Percentiles rank a stretch among this genome's conserved stretches.
These are phyloP conservation scores for Ametastegia equiseti DNA, from an alignment of 2,888 invertebrate genomes.

Conservation along the genomic window DNA sequence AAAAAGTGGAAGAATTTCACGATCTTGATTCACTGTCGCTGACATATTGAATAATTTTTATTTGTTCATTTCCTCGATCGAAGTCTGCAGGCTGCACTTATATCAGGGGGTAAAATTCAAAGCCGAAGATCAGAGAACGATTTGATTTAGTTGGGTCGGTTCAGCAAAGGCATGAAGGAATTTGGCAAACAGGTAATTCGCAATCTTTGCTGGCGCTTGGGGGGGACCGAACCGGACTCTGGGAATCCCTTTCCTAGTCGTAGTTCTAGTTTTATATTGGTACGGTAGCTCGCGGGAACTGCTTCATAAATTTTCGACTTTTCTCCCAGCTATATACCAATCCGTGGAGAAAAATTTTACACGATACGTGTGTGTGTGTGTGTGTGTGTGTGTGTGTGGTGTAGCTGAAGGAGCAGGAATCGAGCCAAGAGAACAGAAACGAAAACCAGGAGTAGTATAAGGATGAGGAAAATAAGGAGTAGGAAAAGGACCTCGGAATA, in stretches of 20 bases:
- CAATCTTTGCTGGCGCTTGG: background rate
- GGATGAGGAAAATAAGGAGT: too few relatives aligned
- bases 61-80: background rate
- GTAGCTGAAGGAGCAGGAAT: too few relatives aligned
- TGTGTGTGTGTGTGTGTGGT: too few relatives aligned
- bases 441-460: too few relatives aligned
- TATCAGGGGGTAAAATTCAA: background rate
- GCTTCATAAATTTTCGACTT: constrained; percentile 19
- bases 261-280: constrained; percentile 8
- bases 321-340: too few relatives aligned
- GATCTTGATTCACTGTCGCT: too few relatives aligned
- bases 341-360: too few relatives aligned
- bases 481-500: too few relatives aligned
- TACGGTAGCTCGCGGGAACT: background rate
- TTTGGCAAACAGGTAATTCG: constrained; percentile 36
- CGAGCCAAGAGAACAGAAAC: too few relatives aligned
- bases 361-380: too few relatives aligned
- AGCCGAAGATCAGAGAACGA: background rate
- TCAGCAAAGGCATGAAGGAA: background rate
- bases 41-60: background rate
- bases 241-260: background rate
- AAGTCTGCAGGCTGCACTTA: background rate
- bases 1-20: too few relatives aligned
- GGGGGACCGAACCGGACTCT: background rate
- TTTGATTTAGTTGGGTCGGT: constrained; percentile 5